Evolutionary conservation across 2,113 vertebrate genomes (phyloP).

Genomic region (Scomber colias): DNA sequence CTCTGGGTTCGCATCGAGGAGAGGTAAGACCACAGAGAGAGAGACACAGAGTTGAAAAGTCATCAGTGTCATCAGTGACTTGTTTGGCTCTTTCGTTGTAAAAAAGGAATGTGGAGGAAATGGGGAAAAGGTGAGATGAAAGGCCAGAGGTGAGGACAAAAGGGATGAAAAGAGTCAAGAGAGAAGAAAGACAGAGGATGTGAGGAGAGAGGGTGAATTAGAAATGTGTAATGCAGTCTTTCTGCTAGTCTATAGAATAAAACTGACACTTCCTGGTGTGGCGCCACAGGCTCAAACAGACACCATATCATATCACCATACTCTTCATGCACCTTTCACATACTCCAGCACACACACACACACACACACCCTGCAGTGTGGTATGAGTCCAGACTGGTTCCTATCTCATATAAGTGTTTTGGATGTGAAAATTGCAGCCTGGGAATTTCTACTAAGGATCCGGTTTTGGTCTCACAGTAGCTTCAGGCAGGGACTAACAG

Average conservation of each 20-base stretch:
- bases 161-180: slow-evolving; percentile 10
- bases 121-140: slow-evolving; percentile 9
- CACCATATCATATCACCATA: slow-evolving; percentile 64
- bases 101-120: neutral
- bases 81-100: neutral
- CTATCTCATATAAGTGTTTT: slow-evolving; percentile 52
- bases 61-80: neutral
- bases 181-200: slow-evolving; percentile 28
- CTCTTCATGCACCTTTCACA: slow-evolving; percentile 37
- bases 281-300: slow-evolving; percentile 60
- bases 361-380: slow-evolving; percentile 30
- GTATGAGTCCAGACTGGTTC: slow-evolving; percentile 63
- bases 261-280: slow-evolving; percentile 66
- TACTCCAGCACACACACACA: slow-evolving; percentile 3
- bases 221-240: slow-evolving; percentile 53
- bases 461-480: slow-evolving; percentile 63
- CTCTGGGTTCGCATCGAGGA: slow-evolving; percentile 90
- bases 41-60: neutral
- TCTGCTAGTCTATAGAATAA: slow-evolving; percentile 47
- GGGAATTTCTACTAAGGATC: slow-evolving; percentile 70
- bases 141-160: slow-evolving; percentile 29
- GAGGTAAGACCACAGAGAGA: slow-evolving; percentile 78
- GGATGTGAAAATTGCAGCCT: slow-evolving; percentile 64
- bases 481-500: slow-evolving; percentile 76
- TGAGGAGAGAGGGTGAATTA: slow-evolving; percentile 36